These are phyloP conservation scores for Drosophila pseudotalamancana DNA, from an alignment of 2,888 invertebrate genomes.

Conservation along the genomic window DNA sequence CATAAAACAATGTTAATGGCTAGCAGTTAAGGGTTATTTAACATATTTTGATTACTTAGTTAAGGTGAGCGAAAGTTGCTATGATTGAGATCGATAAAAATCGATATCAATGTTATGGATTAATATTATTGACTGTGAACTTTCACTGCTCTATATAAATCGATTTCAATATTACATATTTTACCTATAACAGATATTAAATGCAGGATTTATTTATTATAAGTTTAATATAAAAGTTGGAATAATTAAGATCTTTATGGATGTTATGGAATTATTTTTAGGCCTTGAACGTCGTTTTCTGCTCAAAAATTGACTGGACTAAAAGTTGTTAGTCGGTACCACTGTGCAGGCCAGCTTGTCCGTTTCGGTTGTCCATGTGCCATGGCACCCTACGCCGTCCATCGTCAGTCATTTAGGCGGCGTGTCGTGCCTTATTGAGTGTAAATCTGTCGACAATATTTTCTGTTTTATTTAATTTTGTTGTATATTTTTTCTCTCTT, in stretches of 20 bases:
- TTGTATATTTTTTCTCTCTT: conserved; percentile 18
- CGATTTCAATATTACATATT: too few relatives aligned
- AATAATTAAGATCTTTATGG: too few relatives aligned
- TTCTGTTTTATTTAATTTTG: conserved; percentile 28
- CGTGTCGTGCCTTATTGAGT: conserved; percentile 78
- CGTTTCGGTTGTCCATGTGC: conserved; percentile 17
- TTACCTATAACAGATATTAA: too few relatives aligned
- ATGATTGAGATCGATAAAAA: neutral
- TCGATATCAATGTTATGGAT: neutral
- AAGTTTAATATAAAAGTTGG: too few relatives aligned
- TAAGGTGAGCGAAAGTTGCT: neutral
- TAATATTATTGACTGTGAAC: too few relatives aligned
- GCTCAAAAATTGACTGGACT: too few relatives aligned
- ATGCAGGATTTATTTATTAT: neutral
- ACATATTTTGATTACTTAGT: neutral
- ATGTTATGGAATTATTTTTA: too few relatives aligned
- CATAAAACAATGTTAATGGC: neutral
- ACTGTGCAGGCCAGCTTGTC: conserved; percentile 45
- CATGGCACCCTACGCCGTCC: conserved; percentile 44
- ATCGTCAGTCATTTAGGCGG: conserved; percentile 75
- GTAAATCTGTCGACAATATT: conserved; percentile 76
- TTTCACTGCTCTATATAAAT: too few relatives aligned
- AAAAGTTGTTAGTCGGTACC: too few relatives aligned
- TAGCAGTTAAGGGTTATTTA: neutral
- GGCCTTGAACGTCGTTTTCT: too few relatives aligned